phyloP scores from a whole-genome alignment of 2,888 invertebrate genomes.

The Julus scanicus region DNA sequence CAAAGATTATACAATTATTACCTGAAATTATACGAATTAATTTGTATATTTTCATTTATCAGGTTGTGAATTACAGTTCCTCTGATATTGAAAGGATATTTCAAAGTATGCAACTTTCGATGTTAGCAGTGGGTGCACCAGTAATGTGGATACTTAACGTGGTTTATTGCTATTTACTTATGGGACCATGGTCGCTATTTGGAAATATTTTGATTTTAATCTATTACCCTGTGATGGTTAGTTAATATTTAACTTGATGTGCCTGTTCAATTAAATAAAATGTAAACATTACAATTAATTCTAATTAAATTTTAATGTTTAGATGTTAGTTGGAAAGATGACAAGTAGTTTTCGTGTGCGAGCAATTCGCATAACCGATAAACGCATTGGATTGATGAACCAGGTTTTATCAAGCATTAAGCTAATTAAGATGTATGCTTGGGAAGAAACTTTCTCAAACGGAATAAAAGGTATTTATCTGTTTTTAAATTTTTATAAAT shows the following conservation, averaged over 20 bases:
- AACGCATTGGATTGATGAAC: constrained; percentile 68
- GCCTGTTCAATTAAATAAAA: not conserved
- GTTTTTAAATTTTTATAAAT: not conserved
- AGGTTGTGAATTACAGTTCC: constrained; percentile 54
- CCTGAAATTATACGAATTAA: not conserved
- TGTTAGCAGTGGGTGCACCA: constrained; percentile 64
- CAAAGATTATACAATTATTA: not conserved
- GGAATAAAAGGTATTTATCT: constrained; percentile 63
- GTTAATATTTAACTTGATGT: constrained; percentile 53
- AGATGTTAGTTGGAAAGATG: constrained; percentile 64
- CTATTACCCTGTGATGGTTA: constrained; percentile 68
- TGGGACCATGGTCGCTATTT: constrained; percentile 68
- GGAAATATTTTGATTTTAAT: constrained; percentile 66
- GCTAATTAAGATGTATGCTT: constrained; percentile 71
- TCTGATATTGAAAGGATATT: constrained; percentile 62
- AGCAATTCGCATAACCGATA: constrained; percentile 64
- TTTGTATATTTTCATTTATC: not conserved
- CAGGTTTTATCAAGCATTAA: constrained; percentile 70
- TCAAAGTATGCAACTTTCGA: constrained; percentile 63
- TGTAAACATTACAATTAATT: not conserved
- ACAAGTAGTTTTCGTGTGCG: constrained; percentile 63
- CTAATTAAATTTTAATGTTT: constrained; percentile 47
- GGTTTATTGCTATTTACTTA: constrained; percentile 65
- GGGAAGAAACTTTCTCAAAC: constrained; percentile 70
- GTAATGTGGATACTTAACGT: constrained; percentile 66